Evolutionary conservation across 2,888 invertebrate species (phyloP).

Genomic region (Cybosia mesomella): DNA sequence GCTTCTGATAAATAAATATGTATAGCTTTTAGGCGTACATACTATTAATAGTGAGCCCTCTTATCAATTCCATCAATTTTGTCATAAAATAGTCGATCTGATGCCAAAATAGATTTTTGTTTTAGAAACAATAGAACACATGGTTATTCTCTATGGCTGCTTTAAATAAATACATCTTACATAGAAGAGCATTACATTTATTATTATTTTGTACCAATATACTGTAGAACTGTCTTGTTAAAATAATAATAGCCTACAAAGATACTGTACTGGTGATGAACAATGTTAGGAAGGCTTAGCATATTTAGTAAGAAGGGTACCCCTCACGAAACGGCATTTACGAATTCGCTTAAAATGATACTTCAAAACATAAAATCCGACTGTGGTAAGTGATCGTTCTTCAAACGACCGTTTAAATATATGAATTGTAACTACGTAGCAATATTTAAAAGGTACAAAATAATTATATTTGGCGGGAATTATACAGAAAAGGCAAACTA

Average conservation of each 20-base stretch:
- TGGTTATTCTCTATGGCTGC: constrained; percentile 31
- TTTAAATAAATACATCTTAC: constrained; percentile 47
- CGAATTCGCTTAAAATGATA: background rate
- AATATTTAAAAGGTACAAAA: background rate
- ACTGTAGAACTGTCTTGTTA: constrained; percentile 45
- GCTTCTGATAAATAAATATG: constrained; percentile 79
- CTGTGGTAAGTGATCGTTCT: background rate
- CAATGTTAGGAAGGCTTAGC: constrained; percentile 29
- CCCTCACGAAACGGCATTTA: background rate
- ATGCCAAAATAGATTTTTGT: constrained; percentile 71
- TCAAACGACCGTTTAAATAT: background rate
- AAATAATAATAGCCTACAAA: constrained; percentile 32
- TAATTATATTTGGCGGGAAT: background rate
- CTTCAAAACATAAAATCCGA: background rate
- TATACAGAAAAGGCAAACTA: too few species aligned
- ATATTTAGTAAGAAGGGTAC: constrained; percentile 1
- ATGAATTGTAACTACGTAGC: background rate
- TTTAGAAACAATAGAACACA: constrained; percentile 49
- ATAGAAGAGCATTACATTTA: constrained; percentile 40
- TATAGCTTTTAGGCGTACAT: constrained; percentile 61
- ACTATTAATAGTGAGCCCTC: constrained; percentile 56
- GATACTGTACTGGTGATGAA: constrained; percentile 43
- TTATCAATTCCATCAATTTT: constrained; percentile 74
- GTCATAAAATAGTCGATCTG: constrained; percentile 66
- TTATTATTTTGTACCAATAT: constrained; percentile 56